These are phyloP conservation scores for Holothuria leucospilota DNA, from an alignment of 53 echinoderm and acorn worm genomes.

Conservation along the genomic window DNA sequence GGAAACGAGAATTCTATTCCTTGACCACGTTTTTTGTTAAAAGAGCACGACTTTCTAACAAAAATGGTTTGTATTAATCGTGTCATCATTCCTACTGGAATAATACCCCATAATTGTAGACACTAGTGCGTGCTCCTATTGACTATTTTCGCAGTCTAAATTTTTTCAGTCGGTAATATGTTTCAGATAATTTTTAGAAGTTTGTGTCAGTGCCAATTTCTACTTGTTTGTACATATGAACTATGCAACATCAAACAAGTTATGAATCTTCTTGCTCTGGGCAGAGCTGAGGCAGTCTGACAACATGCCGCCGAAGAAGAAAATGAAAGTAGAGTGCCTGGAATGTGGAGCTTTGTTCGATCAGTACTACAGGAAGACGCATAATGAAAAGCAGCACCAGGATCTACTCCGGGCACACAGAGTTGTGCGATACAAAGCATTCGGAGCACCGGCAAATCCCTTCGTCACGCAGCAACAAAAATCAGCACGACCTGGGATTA, in stretches of 20 bases:
- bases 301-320: slow-evolving; percentile 18
- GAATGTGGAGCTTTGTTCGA: slow-evolving; percentile 8
- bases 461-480: background rate
- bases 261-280: background rate
- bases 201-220: background rate
- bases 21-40: too few species aligned
- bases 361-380: background rate
- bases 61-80: too few species aligned
- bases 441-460: too few species aligned
- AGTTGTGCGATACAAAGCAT: slow-evolving; percentile 3
- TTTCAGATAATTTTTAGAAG: too few species aligned
- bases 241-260: background rate
- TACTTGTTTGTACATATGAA: background rate
- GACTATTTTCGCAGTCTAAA: too few species aligned
- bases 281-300: background rate
- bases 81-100: too few species aligned
- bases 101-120: too few species aligned
- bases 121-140: too few species aligned
- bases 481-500: background rate
- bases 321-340: background rate
- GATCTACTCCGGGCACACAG: slow-evolving; percentile 3
- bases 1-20: too few species aligned
- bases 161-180: too few species aligned
- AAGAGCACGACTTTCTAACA: too few species aligned
- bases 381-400: slow-evolving; percentile 14